Conservation (phyloP, 2,797 vertebrate genomes). For the Coranthus polyacanthus region DNA sequence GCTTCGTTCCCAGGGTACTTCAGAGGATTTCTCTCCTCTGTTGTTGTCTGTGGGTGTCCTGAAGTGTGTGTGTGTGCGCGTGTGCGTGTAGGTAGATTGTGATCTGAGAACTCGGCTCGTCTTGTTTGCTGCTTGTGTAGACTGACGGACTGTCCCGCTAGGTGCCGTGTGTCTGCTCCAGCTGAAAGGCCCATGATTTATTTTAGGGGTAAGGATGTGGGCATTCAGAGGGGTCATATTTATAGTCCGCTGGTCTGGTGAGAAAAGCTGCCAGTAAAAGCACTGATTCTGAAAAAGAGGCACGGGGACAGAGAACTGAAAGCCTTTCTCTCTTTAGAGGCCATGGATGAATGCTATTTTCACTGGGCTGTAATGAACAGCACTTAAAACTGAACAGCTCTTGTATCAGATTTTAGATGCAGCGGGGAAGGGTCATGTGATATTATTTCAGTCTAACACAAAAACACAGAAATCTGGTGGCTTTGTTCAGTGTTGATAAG, state of each 20-base stretch:
- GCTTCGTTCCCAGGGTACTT: slow-evolving; percentile 49
- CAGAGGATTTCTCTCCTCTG: slow-evolving; percentile 31
- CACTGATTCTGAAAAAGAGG: slow-evolving; percentile 74
- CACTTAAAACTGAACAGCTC: slow-evolving; percentile 66
- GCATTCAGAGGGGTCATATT: slow-evolving; percentile 84
- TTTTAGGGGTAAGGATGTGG: slow-evolving; percentile 86
- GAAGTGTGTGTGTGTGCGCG: slow-evolving; percentile 37
- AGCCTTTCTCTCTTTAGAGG: slow-evolving; percentile 69
- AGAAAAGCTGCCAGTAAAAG: slow-evolving; percentile 80
- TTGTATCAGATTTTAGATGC: slow-evolving; percentile 65
- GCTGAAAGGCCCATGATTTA: slow-evolving; percentile 77
- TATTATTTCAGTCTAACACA: slow-evolving; percentile 15
- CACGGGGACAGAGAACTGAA: slow-evolving; percentile 74
- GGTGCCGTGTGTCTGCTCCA: slow-evolving; percentile 70
- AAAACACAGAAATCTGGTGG: slow-evolving; percentile 7
- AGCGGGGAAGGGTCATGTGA: slow-evolving; percentile 24
- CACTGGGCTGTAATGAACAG: slow-evolving; percentile 72
- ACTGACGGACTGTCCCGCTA: slow-evolving; percentile 61
- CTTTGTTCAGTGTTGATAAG: slow-evolving; percentile 17
- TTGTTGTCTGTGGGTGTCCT: slow-evolving; percentile 57
- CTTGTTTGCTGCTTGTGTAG: slow-evolving; percentile 57
- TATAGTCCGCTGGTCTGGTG: slow-evolving; percentile 80
- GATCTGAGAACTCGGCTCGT: slow-evolving; percentile 55
- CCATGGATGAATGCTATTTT: slow-evolving; percentile 74
- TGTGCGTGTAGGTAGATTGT: slow-evolving; percentile 48